A percentile compares a stretch with the other conserved stretches of the same genome.
Conservation (phyloP, 2,888 invertebrate species). For the Muscina levida region DNA sequence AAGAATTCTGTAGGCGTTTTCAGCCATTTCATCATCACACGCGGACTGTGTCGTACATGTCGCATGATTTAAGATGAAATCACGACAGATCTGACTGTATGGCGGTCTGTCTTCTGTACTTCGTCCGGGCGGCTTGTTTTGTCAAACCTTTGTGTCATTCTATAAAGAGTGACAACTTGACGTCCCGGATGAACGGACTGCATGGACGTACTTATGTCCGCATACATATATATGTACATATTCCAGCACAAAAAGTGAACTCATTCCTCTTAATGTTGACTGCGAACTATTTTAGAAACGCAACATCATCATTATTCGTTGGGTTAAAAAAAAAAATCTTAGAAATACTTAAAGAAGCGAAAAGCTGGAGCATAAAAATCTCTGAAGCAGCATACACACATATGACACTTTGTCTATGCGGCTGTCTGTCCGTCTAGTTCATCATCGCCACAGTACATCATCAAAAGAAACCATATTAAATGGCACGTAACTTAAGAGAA, state of each 20-base stretch:
- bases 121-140: not conserved
- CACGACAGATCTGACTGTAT: constrained; percentile 8
- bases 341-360: constrained; percentile 25
- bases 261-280: constrained; percentile 39
- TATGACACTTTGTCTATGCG: not conserved
- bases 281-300: constrained; percentile 29
- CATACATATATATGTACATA: constrained; percentile 11
- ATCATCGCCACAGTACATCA: constrained; percentile 29
- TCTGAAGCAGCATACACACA: not conserved
- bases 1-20: constrained; percentile 27
- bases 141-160: constrained; percentile 28
- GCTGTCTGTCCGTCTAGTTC: not conserved
- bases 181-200: not conserved
- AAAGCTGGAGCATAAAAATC: constrained; percentile 13
- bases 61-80: constrained; percentile 2
- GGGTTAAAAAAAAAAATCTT: constrained; percentile 9
- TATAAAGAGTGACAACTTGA: constrained; percentile 52
- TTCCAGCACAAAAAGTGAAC: constrained; percentile 15
- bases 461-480: constrained; percentile 59
- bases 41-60: constrained; percentile 11
- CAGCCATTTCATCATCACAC: constrained; percentile 5
- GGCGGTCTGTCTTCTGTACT: not conserved
- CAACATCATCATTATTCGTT: constrained; percentile 42
- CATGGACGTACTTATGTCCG: not conserved
- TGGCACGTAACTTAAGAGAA: constrained; percentile 63